These are phyloP conservation scores for Dinothrombium tinctorium DNA, from an alignment of 1,140 invertebrate genomes.

Conservation along the genomic window DNA sequence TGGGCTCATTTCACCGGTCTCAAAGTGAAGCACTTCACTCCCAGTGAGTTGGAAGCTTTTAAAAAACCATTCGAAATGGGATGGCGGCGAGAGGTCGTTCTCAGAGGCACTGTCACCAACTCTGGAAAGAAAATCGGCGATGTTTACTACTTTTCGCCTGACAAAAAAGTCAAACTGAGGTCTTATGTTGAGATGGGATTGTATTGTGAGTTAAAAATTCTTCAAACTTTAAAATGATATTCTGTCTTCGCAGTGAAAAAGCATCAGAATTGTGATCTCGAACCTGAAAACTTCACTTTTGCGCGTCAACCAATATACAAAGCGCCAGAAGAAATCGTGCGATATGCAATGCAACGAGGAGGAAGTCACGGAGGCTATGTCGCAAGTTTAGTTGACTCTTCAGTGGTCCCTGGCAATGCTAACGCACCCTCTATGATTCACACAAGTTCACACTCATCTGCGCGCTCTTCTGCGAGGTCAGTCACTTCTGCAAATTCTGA, in stretches of 20 bases:
- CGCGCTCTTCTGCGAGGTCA: too few species aligned
- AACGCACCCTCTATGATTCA: too few species aligned
- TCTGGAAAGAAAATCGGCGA: conserved; percentile 10
- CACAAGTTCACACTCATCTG: too few species aligned
- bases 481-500: too few species aligned
- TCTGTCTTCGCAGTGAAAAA: background rate
- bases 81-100: conserved; percentile 10
- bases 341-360: conserved; percentile 2
- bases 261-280: conserved; percentile 1
- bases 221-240: background rate
- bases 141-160: conserved; percentile 10
- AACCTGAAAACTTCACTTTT: conserved; percentile 11
- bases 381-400: too few species aligned
- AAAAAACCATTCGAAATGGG: conserved; percentile 8
- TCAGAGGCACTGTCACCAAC: background rate
- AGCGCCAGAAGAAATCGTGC: conserved; percentile 9
- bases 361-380: too few species aligned
- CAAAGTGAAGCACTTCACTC: conserved; percentile 1
- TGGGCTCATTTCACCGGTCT: background rate
- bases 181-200: conserved; percentile 9
- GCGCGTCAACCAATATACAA: conserved; percentile 8
- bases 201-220: background rate
- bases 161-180: conserved; percentile 7
- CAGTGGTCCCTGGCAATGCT: too few species aligned
- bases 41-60: conserved; percentile 4